Base-by-base conservation (phyloP, 2,113 vertebrate species). In the Pardalotus punctatus region DNA sequence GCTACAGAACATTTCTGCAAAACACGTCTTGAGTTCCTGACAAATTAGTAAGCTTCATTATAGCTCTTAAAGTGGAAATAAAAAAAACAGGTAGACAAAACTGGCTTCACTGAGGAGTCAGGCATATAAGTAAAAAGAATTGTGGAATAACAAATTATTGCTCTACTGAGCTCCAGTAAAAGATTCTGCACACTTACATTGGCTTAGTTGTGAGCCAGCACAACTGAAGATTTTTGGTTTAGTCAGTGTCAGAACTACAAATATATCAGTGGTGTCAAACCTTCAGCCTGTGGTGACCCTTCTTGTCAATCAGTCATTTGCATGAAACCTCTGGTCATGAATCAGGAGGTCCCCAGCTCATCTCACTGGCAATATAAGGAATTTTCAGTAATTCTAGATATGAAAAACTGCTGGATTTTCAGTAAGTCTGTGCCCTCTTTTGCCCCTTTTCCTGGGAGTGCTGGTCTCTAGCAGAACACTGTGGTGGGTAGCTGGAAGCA, bases 381-480 rank as follows among this genome's bases (percentile, higher is more conserved):
- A 90, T n/a, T n/a, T n/a, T n/a, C n/a, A n/a, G n/a, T n/a, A n/a
- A n/a, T n/a, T n/a, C n/a, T n/a, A n/a, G n/a, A n/a, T n/a, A n/a
- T n/a, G n/a, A n/a, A n/a, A n/a, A n/a, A n/a, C n/a, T 11, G 38
- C 5, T 87, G 61, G 33, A 27, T 81, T 93, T 57, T 43, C 42
- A 36, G 8, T 57, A 79, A 42, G 38, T 29, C 25, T 3, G 2
- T 25, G 14, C 20, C 69, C 31, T 54, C 23, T 67, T 94, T 74
- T 74, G n/a, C 8, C 35, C 3, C 0, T 7, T 72, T 38, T 86
- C 57, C 33, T 28, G 45, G 35, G 21, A 58, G 10, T 2, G 1
- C 23, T 94, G 69, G 12, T 61, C n/a, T 73, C 29, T 54, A 7
- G 12, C 38, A 18, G 12, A 82, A 48, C 23, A 15, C 85, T 56